These are phyloP conservation scores for Cynaeus angustus DNA, from an alignment of 2,888 invertebrate genomes.

Conservation along the genomic window DNA sequence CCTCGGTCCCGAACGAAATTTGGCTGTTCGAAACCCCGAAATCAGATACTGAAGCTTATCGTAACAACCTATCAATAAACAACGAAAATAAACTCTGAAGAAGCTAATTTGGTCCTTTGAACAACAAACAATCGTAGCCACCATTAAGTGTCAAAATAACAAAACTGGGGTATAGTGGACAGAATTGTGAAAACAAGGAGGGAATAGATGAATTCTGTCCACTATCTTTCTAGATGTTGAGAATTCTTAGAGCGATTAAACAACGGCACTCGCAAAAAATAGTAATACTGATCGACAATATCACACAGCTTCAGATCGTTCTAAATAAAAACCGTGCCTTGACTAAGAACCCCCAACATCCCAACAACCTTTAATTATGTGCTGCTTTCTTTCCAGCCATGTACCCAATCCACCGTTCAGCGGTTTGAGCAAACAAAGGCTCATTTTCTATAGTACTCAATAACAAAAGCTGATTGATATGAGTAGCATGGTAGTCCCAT, in stretches of 20 bases:
- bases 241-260: no score
- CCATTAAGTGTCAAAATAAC: constrained; percentile 15
- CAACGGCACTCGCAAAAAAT: no score
- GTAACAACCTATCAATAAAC: constrained; percentile 27
- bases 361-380: constrained; percentile 82
- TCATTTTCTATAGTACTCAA: constrained; percentile 90
- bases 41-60: not conserved
- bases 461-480: constrained; percentile 95
- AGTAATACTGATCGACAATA: constrained; percentile 10
- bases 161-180: not conserved
- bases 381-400: constrained; percentile 96
- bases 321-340: no score
- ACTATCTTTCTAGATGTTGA: no score
- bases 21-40: not conserved
- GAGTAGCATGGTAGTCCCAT: constrained; percentile 99
- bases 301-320: no score
- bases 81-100: constrained; percentile 39
- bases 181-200: not conserved
- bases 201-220: no score
- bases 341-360: not conserved
- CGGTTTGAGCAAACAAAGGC: constrained; percentile 86
- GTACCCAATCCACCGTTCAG: constrained; percentile 94
- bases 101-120: constrained; percentile 42
- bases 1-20: constrained; percentile 6
- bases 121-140: constrained; percentile 27